Evolutionary conservation across 2,797 vertebrate species (phyloP).

Genomic region (Borostomias antarcticus): DNA sequence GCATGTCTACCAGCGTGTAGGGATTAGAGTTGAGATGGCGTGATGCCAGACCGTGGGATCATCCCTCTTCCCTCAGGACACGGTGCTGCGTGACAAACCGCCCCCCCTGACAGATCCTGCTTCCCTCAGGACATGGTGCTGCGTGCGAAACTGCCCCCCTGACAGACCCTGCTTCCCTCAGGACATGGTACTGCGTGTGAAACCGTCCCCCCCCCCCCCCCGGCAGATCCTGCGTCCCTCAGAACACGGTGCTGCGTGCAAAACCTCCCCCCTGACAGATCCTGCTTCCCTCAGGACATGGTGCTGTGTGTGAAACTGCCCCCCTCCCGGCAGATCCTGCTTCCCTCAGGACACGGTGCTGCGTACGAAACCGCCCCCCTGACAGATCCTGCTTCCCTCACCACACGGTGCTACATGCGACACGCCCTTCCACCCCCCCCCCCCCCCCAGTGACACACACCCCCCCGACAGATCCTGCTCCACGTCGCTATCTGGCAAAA

Average conservation of each 20-base stretch:
- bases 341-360: too few relatives aligned
- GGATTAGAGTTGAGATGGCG: constrained; percentile 33
- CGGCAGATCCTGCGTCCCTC: neutral
- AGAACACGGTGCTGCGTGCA: neutral
- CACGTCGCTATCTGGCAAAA: constrained; percentile 13
- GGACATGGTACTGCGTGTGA: too few relatives aligned
- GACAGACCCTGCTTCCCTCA: too few relatives aligned
- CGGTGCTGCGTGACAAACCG: neutral
- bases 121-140: too few relatives aligned
- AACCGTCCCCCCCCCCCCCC: neutral
- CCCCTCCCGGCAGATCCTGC: too few relatives aligned
- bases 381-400: neutral
- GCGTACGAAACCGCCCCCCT: too few relatives aligned
- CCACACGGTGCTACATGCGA: neutral
- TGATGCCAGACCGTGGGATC: constrained; percentile 9
- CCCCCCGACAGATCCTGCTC: constrained; percentile 20
- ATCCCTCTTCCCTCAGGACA: neutral
- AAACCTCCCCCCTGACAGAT: constrained; percentile 6
- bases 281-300: too few relatives aligned
- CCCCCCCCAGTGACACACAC: too few relatives aligned
- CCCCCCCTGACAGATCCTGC: constrained; percentile 12
- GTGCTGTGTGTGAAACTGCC: too few relatives aligned
- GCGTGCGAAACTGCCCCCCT: too few relatives aligned
- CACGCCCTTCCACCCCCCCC: neutral
- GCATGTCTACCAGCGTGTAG: constrained; percentile 39